These are phyloP conservation scores for Ceratina calcarata DNA, from an alignment of 1,140 invertebrate genomes.

Conservation along the genomic window DNA sequence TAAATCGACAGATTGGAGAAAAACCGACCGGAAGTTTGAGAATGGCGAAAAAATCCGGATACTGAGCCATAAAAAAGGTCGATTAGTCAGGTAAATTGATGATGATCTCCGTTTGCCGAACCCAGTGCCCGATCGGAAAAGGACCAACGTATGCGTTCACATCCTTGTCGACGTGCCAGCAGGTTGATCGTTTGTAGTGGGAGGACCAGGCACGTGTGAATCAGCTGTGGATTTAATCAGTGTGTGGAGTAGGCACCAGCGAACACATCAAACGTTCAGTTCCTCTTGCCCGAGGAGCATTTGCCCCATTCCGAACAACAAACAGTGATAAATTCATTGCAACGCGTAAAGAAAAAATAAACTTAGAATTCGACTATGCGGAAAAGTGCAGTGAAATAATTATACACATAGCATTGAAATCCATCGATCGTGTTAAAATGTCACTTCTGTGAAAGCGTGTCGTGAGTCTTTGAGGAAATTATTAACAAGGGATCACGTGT, in stretches of 20 bases:
- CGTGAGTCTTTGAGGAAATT: neutral
- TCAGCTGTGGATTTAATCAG: constrained; percentile 54
- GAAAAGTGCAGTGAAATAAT: neutral
- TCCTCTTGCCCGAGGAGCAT: neutral
- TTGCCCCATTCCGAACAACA: too few relatives aligned
- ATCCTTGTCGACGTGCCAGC: constrained; percentile 26
- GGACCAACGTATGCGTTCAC: constrained; percentile 51
- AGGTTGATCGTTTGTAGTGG: constrained; percentile 10
- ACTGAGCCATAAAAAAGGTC: neutral
- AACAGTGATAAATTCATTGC: too few relatives aligned
- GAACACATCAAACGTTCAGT: constrained; percentile 19
- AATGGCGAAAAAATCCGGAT: neutral
- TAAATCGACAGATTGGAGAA: neutral
- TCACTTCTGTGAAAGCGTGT: neutral
- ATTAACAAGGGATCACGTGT: constrained; percentile 19
- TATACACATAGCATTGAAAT: neutral
- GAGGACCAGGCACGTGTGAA: constrained; percentile 44
- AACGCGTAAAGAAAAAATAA: neutral
- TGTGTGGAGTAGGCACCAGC: constrained; percentile 25
- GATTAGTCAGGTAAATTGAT: constrained; percentile 44
- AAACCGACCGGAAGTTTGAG: neutral
- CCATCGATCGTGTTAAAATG: neutral
- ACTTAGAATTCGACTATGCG: too few relatives aligned
- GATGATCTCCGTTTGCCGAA: constrained; percentile 36
- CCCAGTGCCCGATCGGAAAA: constrained; percentile 30